Conservation (phyloP, 2,113 vertebrate genomes). For the Equus quagga region DNA sequence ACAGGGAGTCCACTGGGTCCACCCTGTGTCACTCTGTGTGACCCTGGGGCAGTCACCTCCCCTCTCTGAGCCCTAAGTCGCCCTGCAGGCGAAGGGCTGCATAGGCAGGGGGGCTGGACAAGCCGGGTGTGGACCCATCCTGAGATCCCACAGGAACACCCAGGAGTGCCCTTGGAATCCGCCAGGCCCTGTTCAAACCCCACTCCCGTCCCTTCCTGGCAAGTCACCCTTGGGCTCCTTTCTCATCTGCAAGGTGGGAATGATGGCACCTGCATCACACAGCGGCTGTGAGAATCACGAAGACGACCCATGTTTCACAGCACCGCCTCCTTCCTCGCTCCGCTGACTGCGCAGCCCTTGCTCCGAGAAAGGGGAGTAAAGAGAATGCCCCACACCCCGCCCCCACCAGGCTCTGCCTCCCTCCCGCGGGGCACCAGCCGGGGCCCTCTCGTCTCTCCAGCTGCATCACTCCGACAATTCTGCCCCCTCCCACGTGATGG, state of each 20-base stretch:
- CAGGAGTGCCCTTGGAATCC: background rate
- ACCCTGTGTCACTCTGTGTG: background rate
- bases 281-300: background rate
- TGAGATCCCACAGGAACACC: background rate
- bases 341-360: background rate
- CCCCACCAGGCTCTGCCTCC: background rate
- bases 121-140: no score
- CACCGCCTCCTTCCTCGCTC: background rate
- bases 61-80: background rate
- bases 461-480: background rate
- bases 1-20: no score
- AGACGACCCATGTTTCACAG: background rate
- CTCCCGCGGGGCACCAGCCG: background rate
- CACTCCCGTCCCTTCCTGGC: background rate
- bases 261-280: background rate
- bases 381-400: rapidly evolving
- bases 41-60: no score
- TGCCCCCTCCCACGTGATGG: rapidly evolving
- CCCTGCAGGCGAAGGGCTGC: background rate
- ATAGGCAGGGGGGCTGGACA: rapidly evolving
- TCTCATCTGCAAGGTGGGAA: background rate
- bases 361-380: background rate
- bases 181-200: background rate
- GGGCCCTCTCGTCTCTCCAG: no score
- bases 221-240: background rate